Conservation (phyloP, 2,888 invertebrate species). For the Poecilus cupreus region DNA sequence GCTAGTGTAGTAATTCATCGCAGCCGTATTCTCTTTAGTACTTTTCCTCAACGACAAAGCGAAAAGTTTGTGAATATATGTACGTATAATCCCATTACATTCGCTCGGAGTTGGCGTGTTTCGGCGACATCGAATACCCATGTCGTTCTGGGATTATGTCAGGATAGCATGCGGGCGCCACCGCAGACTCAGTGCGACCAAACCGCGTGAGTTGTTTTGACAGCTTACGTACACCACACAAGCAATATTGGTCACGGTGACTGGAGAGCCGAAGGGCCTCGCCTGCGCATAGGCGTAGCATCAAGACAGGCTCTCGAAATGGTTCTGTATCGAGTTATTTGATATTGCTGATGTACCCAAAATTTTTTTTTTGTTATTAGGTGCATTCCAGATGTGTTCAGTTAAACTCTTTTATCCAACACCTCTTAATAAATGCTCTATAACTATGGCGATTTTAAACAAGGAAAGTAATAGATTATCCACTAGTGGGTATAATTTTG, state of each 20-base stretch:
- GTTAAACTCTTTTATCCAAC: no score
- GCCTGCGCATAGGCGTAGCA: background rate
- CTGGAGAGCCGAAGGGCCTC: background rate
- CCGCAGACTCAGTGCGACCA: conserved; percentile 41
- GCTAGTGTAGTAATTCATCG: no score
- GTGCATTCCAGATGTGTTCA: no score
- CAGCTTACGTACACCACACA: conserved; percentile 40
- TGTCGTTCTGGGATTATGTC: conserved; percentile 41
- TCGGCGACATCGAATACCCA: conserved; percentile 41
- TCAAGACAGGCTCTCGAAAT: no score
- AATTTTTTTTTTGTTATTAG: no score
- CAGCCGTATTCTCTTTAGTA: no score
- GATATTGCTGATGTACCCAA: no score
- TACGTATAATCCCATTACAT: conserved; percentile 32
- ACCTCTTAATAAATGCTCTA: no score
- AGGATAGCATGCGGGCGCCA: conserved; percentile 29
- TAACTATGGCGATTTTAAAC: no score
- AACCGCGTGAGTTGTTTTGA: conserved; percentile 45
- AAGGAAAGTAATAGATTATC: no score
- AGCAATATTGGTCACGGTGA: conserved; percentile 40
- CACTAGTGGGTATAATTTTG: no score
- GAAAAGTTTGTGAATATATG: conserved; percentile 7
- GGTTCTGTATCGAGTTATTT: no score
- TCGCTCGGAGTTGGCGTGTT: conserved; percentile 27
- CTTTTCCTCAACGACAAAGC: background rate